A percentile compares a stretch with the other conserved stretches of the same genome.
These are phyloP conservation scores for Ctenopoma multispine DNA, from an alignment of 2,797 vertebrate genomes.

Conservation along the genomic window DNA sequence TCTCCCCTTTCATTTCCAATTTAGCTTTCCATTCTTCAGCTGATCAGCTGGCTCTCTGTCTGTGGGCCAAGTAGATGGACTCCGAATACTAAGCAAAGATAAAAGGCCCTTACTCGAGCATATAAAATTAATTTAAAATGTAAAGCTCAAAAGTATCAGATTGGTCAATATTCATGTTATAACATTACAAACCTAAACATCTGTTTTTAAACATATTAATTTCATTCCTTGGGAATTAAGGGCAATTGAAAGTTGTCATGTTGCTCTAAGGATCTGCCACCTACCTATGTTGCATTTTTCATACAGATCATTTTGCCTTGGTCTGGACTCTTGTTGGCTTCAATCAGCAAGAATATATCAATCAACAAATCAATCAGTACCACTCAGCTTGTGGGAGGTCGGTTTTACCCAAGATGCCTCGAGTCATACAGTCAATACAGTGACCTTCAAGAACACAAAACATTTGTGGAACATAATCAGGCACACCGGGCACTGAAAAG, in stretches of 20 bases:
- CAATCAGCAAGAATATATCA: slow-evolving; percentile 49
- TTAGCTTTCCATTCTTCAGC: slow-evolving; percentile 52
- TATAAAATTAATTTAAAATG: slow-evolving; percentile 4
- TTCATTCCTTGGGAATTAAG: background rate
- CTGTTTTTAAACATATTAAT: background rate
- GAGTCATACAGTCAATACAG: slow-evolving; percentile 62
- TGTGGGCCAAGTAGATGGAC: slow-evolving; percentile 18
- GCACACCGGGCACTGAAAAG: slow-evolving; percentile 35
- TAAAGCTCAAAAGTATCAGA: background rate
- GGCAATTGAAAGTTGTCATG: background rate
- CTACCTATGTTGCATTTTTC: slow-evolving; percentile 7
- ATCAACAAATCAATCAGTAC: slow-evolving; percentile 64
- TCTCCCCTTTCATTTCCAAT: slow-evolving; percentile 72
- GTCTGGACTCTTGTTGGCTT: slow-evolving; percentile 14
- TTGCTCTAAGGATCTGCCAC: slow-evolving; percentile 1
- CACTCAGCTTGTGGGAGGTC: slow-evolving; percentile 55
- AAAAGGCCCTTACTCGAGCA: slow-evolving; percentile 21
- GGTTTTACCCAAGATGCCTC: slow-evolving; percentile 41
- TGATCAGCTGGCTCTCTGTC: slow-evolving; percentile 37
- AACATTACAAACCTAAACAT: background rate
- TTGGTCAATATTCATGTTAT: slow-evolving; percentile 8
- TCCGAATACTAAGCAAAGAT: slow-evolving; percentile 19
- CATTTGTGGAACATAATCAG: slow-evolving; percentile 52
- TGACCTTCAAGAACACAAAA: slow-evolving; percentile 72
- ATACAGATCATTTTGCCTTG: slow-evolving; percentile 17